Base-by-base conservation (phyloP, 2,888 invertebrate species). In the Chesias legatella region DNA sequence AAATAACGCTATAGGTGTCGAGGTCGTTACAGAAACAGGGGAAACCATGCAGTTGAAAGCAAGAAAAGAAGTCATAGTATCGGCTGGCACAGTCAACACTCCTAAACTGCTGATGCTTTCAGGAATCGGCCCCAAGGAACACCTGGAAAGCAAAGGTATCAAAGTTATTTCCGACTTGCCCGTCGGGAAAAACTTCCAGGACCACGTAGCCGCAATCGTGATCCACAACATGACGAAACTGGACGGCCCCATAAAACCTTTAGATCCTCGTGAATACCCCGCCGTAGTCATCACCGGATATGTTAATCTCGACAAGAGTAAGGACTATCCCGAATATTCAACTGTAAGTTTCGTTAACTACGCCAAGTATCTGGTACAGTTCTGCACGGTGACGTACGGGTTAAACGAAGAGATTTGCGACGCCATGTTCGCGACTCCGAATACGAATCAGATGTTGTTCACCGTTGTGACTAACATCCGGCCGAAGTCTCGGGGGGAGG, bases 221-320 rank as follows among this genome's bases (percentile, higher is more conserved):
- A 39, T 51, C 3, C 53, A 58, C 21, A 57, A 57, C 35, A 52
- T 55, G 21, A 58, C 55, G 6, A 48, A 50, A 23, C 17, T 4
- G 13, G 31, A 22, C 5, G 29, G 17, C 2, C 25, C 42, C 2
- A 29, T 38, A 7, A 33, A 27, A n/a, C 13, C 31, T 0, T 6
- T 17, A 8, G 24, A 58, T 25, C 51, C 56, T 6, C 20, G 43
- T 1, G 33, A 91, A 90, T 69, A 90, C 90, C 35, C 56, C 45
- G 33, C 43, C 7, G 43, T 33, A 10, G 50, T 32, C 8, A 47
- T 25, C 45, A 54, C 4, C 43, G 39, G 39, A 0, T 64, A 59
- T 11, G 60, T 55, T n/a, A 43, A 67, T 10, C 44, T 62, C 4
- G 55, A 70, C 27, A 51, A 53, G 10, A 41, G 49, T 1, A 52